Conservation (phyloP, 2,888 invertebrate species). For the Lacanobia oleracea region DNA sequence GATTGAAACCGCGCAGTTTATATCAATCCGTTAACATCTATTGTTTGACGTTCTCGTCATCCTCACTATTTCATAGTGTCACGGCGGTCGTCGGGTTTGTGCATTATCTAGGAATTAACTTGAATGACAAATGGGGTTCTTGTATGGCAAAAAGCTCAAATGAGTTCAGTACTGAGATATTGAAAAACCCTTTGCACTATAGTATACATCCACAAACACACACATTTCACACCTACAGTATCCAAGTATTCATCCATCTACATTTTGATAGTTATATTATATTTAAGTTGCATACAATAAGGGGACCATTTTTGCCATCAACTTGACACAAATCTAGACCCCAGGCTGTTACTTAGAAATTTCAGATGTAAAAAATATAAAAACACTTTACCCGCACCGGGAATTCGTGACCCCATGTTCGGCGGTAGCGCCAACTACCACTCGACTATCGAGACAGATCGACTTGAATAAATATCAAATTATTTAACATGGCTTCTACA, state of each 20-base stretch:
- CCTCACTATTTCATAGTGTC: slow-evolving; percentile 7
- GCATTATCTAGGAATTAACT: neutral
- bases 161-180: neutral
- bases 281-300: neutral
- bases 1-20: slow-evolving; percentile 42
- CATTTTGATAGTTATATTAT: no score
- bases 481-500: neutral
- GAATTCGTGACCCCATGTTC: no score
- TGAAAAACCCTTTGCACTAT: neutral
- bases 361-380: no score
- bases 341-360: no score
- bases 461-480: no score
- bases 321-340: neutral
- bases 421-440: no score
- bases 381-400: no score
- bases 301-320: no score
- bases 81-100: neutral
- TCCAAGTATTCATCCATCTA: no score
- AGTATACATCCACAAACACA: no score
- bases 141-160: neutral
- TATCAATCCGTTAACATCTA: slow-evolving; percentile 15
- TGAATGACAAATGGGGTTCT: neutral
- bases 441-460: no score
- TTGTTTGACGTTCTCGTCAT: slow-evolving; percentile 11
- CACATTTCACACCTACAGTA: no score